phyloP scores from a whole-genome alignment of 2,888 invertebrate genomes.

The Mechanitis messenoides region DNA sequence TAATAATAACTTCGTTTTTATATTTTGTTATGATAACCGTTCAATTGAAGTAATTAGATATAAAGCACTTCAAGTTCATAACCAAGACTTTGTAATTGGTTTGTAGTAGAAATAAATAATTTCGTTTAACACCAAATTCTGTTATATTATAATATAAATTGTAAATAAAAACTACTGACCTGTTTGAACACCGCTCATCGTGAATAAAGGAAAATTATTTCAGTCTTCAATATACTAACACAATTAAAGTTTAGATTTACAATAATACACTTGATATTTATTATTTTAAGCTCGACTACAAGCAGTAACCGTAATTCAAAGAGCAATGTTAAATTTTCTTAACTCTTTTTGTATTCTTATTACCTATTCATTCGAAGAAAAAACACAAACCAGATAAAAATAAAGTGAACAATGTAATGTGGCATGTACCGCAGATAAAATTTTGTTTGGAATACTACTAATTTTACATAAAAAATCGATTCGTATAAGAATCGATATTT shows the following conservation, averaged over 20 bases:
- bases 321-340: constrained; percentile 15
- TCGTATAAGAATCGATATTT: neutral
- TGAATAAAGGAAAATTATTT: constrained; percentile 28
- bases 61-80: too few species aligned
- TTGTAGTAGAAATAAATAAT: too few species aligned
- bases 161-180: constrained; percentile 43
- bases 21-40: too few species aligned
- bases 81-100: too few species aligned
- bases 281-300: constrained; percentile 10
- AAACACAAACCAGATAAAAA: constrained; percentile 23
- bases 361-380: constrained; percentile 18
- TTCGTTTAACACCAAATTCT: too few species aligned
- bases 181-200: constrained; percentile 65
- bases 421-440: constrained; percentile 11
- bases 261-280: constrained; percentile 6
- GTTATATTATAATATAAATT: neutral
- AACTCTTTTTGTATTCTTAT: constrained; percentile 9
- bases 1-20: too few species aligned
- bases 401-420: constrained; percentile 20
- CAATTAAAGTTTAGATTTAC: constrained; percentile 10
- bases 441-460: neutral
- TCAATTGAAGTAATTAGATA: too few species aligned
- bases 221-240: constrained; percentile 22
- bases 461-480: neutral
- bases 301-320: constrained; percentile 12